Base-by-base conservation (phyloP, 64 coral and sea anemone species). In the Stylophora pistillata region DNA sequence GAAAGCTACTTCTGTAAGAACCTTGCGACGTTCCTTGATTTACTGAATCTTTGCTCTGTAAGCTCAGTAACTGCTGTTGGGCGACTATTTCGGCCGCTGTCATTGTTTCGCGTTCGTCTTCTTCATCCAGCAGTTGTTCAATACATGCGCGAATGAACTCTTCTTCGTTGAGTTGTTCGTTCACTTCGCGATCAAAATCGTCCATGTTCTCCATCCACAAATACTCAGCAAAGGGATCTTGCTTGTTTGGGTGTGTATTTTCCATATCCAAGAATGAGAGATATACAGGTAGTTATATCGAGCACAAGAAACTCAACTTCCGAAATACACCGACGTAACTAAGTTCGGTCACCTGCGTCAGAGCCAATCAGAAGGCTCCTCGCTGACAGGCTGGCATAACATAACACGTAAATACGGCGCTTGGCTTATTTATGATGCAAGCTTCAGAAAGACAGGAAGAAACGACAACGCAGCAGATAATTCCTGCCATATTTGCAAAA, bases 81-180 rank as follows among this genome's bases (percentile, higher is more conserved):
- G 58, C 84, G 14, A 88, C 74, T 74, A 94, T 91, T 78, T 94
- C 92, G 23, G 92, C 85, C 59, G 88, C 87, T n/a, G 91, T 87
- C 74, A 98, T 63, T 27, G 95, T 98, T 78, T 98, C 95, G 54
- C 95, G 88, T 75, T 98, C 95, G 30, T 98, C 95, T 79, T 98
- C 95, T 85, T 98, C 95, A 12, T 98, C 92, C 27, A 98, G 76
- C 58, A 98, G 70, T 81, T 98, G 95, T 81, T 98, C 95, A 58
- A 98, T 98, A 73, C 95, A 98, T 55, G 83, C 78, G 23, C 95
- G 91, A 85, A 98, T 98, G 31, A 98, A 94, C 74, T 98, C 95
- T 55, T 98, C 92, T 85, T 98, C 95, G 23, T 87, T 77, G 53
- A 98, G 85, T 59, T 98, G 79, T 27, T 98, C 92, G 54, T 94